Evolutionary conservation across 2,797 vertebrate genomes (phyloP).

Genomic region (Acanthiza pusilla): DNA sequence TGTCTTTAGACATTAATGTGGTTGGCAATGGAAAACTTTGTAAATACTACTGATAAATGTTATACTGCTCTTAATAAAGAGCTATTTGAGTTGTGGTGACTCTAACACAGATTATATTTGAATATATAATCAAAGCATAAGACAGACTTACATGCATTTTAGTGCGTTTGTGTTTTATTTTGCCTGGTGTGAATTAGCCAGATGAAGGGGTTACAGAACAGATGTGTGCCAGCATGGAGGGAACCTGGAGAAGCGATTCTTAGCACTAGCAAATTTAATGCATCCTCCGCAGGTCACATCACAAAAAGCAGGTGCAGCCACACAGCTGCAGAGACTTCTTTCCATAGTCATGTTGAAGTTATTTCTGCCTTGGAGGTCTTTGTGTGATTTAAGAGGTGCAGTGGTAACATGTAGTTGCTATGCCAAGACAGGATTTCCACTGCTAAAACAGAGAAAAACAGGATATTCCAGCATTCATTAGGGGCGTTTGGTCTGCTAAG

Average conservation of each 20-base stretch:
- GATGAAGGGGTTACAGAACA: neutral
- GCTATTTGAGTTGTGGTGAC: neutral
- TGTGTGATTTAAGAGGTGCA: neutral
- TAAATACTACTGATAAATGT: constrained; percentile 12
- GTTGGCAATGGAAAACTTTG: neutral
- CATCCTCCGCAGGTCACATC: neutral
- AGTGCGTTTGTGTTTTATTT: neutral
- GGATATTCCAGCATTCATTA: neutral
- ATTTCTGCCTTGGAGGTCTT: neutral
- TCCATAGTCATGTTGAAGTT: neutral
- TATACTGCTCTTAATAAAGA: neutral
- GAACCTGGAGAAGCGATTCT: neutral
- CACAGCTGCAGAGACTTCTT: neutral
- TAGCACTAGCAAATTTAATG: neutral
- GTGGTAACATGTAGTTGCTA: neutral
- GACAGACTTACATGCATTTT: neutral
- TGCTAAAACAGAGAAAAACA: neutral
- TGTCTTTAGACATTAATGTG: neutral
- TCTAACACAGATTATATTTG: neutral
- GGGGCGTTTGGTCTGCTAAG: neutral
- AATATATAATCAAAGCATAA: neutral
- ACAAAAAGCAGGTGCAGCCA: neutral
- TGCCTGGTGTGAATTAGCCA: neutral
- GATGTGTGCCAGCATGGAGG: neutral
- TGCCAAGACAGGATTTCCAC: neutral